phyloP scores from a whole-genome alignment of 1,140 invertebrate genomes.

The Schlechtendalia chinensis region DNA sequence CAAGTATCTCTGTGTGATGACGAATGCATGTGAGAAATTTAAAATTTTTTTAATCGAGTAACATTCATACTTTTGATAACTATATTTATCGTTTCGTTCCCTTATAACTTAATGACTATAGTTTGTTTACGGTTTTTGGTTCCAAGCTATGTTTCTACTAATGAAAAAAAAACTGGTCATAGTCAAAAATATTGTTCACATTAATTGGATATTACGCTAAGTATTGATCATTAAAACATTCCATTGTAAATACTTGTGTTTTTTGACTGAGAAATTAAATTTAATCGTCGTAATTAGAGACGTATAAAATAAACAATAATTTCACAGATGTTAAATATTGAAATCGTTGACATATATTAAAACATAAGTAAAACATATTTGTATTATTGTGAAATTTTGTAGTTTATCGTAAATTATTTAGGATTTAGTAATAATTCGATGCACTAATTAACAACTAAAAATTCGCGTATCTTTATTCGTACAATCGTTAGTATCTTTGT shows the following conservation, averaged over 20 bases:
- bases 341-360: not conserved
- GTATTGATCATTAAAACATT: no score
- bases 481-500: slow-evolving; percentile 14
- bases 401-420: not conserved
- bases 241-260: not conserved
- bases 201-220: no score
- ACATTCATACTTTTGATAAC: no score
- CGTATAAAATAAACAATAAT: not conserved
- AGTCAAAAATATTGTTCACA: no score
- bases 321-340: not conserved
- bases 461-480: not conserved
- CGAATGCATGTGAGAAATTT: no score
- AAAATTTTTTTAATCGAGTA: no score
- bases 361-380: not conserved
- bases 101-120: no score
- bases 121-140: no score
- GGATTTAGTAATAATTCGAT: slow-evolving; percentile 8
- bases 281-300: not conserved
- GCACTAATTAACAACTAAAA: slow-evolving; percentile 8
- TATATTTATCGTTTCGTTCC: no score
- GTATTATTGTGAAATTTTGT: not conserved
- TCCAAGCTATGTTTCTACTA: no score
- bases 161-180: no score
- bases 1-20: no score
- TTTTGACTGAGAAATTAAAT: not conserved